A percentile compares a stretch with the other conserved stretches of the same genome.
Conservation (phyloP, 2,113 vertebrate species). For the Gulo gulo region DNA sequence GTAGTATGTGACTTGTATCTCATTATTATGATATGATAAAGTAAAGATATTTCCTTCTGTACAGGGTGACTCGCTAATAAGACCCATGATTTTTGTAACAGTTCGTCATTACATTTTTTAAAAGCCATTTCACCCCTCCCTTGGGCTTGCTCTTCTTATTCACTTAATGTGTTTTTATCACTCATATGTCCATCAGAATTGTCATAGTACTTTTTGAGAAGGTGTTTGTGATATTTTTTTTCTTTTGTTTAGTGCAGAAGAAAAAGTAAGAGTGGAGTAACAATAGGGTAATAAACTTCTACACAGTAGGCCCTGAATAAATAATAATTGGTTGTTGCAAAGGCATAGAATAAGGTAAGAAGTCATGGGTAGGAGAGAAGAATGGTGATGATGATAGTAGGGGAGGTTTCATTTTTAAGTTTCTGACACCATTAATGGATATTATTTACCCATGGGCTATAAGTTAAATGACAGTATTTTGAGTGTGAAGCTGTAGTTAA, state of each 20-base stretch:
- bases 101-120: slow-evolving; percentile 35
- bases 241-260: slow-evolving; percentile 53
- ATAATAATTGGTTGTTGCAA: slow-evolving; percentile 52
- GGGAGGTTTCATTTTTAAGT: neutral
- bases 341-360: slow-evolving; percentile 55
- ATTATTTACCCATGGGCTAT: neutral
- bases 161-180: neutral
- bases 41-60: slow-evolving; percentile 24
- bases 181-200: slow-evolving; percentile 24
- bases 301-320: slow-evolving; percentile 42
- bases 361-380: slow-evolving; percentile 16
- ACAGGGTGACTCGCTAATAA: neutral
- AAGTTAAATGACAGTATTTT: neutral
- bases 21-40: neutral
- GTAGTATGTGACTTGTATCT: neutral
- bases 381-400: neutral
- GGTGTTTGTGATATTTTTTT: slow-evolving; percentile 54
- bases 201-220: slow-evolving; percentile 45
- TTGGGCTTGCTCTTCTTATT: neutral
- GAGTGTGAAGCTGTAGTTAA: neutral
- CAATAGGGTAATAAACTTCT: slow-evolving; percentile 56
- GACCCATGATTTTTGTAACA: neutral
- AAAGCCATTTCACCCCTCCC: neutral
- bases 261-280: slow-evolving; percentile 58
- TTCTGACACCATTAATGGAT: neutral